Evolutionary conservation across 1,140 invertebrate species (phyloP), one percentile per base, ranked within the genome.

Genomic region (Cydia strobilella): DNA sequence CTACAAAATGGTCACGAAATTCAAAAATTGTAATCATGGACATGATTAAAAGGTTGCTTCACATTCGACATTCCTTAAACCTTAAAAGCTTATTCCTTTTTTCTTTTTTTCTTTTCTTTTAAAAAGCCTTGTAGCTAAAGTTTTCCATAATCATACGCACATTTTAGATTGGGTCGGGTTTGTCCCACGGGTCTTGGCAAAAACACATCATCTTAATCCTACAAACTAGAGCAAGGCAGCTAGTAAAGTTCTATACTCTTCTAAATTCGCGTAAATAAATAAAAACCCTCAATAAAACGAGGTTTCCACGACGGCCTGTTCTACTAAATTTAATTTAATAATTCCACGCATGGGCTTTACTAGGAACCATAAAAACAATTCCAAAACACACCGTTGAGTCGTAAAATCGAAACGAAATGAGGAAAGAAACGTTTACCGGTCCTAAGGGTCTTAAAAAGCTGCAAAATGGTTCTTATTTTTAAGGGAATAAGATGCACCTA

Each of bases 351-450:
- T 69, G 45, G 76, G 75, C 77, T 75, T 77, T 79, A 80, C 80
- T 81, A 79, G 78, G 77, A 80, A 79, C 73, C 72, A 77, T 85
- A 84, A 84, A 85, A 77, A 85, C 85, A 80, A 87, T 86, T 86
- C 84, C 79, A 83, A 87, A 88, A 85, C 77, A 76, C 80, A 76
- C 78, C 77, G 79, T 76, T 74, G 78, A 84, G 78, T 87, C 87
- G 82, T 87, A 83, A 87, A 89, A 87, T 87, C 82, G 82, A 78
- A 79, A 80, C 77, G 80, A 74, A 83, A 86, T 73, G 81, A 74
- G 78, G 79, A 80, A 84, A 84, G 65, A 86, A 88, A 82, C 84
- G 84, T 88, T 87, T 86, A 87, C 84, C 80, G 77, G 79, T 82
- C 79, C 74, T 86, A 84, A 82, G 65, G 72, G 76, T 7, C 54